Evolutionary conservation across 2,797 vertebrate genomes (phyloP).

Genomic region (Hippocampus kuda): DNA sequence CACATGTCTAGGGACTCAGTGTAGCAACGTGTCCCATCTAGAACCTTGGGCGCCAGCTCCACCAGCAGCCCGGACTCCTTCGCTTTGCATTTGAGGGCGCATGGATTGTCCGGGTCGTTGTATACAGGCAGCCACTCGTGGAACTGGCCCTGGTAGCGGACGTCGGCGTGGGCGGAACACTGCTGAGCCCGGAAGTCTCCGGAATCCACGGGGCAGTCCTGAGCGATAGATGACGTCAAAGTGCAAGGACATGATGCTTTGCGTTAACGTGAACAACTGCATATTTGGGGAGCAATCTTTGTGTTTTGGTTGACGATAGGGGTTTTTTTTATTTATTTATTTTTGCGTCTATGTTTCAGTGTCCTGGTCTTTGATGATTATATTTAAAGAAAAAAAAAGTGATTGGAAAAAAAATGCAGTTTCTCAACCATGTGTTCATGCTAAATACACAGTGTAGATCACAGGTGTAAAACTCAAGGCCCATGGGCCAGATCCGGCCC

Average conservation of each 20-base stretch:
- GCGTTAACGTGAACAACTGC: background rate
- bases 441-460: too few relatives aligned
- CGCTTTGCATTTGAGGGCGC: conserved; percentile 86
- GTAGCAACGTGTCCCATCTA: conserved; percentile 94
- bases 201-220: conserved; percentile 87
- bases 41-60: conserved; percentile 90
- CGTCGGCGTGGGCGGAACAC: conserved; percentile 90
- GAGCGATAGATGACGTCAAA: background rate
- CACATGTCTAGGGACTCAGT: conserved; percentile 96
- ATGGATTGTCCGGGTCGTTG: conserved; percentile 90
- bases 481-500: too few relatives aligned
- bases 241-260: background rate
- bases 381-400: too few relatives aligned
- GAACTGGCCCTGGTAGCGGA: conserved; percentile 81
- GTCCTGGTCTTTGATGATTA: too few relatives aligned
- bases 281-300: background rate
- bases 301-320: too few relatives aligned
- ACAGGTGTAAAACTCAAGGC: too few relatives aligned
- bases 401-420: too few relatives aligned
- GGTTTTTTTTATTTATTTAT: too few relatives aligned
- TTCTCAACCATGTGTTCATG: too few relatives aligned
- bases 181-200: conserved; percentile 95
- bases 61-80: conserved; percentile 72
- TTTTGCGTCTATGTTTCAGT: too few relatives aligned
- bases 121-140: conserved; percentile 90